Conservation (phyloP, 2,113 vertebrate genomes). For the Aldabrachelys gigantea region DNA sequence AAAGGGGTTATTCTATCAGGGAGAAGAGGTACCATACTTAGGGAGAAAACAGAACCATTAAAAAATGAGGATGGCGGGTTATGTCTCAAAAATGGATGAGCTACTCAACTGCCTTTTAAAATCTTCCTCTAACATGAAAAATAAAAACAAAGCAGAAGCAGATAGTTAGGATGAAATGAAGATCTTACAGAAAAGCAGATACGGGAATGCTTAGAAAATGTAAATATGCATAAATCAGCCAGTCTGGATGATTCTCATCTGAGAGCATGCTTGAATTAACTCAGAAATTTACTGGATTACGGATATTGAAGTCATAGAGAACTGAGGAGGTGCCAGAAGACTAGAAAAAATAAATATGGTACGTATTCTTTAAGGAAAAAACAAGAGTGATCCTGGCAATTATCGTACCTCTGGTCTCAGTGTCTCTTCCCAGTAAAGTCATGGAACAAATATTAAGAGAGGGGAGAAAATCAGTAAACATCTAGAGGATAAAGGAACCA, state of each 20-base stretch:
- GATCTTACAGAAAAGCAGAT: neutral
- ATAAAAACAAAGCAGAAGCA: conserved; percentile 5
- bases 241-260: conserved; percentile 38
- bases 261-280: conserved; percentile 50
- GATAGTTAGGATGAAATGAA: conserved; percentile 5
- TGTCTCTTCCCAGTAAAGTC: conserved; percentile 66
- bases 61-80: neutral
- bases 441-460: conserved; percentile 74
- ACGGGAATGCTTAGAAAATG: neutral
- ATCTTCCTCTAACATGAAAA: conserved; percentile 9
- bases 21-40: neutral
- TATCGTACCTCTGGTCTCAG: conserved; percentile 59
- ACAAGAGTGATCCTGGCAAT: conserved; percentile 48
- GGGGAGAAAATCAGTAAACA: conserved; percentile 72
- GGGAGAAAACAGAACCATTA: neutral
- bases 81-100: neutral
- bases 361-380: conserved; percentile 1
- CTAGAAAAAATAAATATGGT: neutral
- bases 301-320: conserved; percentile 12
- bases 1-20: neutral
- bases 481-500: conserved; percentile 66
- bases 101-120: neutral
- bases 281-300: conserved; percentile 19
- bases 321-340: neutral
- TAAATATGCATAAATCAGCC: conserved; percentile 38